Percentiles rank a stretch among this genome's conserved stretches.
These are phyloP conservation scores for Hyles vespertilio DNA, from an alignment of 1,140 invertebrate species.

Conservation along the genomic window DNA sequence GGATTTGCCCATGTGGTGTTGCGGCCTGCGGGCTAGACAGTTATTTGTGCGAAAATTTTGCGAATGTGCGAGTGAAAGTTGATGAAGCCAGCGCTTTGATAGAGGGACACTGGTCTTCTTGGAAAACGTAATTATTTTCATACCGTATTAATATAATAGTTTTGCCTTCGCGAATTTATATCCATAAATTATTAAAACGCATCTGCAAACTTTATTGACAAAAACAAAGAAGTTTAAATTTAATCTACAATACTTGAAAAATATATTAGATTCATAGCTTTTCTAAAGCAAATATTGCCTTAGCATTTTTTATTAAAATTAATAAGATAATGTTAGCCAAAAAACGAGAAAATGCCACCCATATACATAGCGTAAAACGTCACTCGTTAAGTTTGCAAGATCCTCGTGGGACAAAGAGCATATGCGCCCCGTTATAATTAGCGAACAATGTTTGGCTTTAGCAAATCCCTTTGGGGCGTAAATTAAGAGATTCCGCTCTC, in stretches of 20 bases:
- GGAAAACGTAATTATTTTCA: too few species aligned
- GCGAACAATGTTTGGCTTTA: slow-evolving; percentile 74
- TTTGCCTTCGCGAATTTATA: too few species aligned
- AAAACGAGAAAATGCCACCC: background rate
- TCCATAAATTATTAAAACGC: too few species aligned
- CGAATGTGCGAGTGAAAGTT: background rate
- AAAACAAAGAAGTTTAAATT: too few species aligned
- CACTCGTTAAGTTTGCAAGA: slow-evolving; percentile 56
- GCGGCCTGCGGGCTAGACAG: slow-evolving; percentile 24
- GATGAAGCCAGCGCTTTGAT: background rate
- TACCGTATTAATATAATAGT: too few species aligned
- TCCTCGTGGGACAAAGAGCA: slow-evolving; percentile 62
- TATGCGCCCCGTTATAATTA: slow-evolving; percentile 73
- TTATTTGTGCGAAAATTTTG: slow-evolving; percentile 3
- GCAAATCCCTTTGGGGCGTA: slow-evolving; percentile 72
- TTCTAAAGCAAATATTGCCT: too few species aligned
- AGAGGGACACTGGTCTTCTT: too few species aligned
- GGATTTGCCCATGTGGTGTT: slow-evolving; percentile 41
- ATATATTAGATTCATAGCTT: too few species aligned
- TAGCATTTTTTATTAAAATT: too few species aligned
- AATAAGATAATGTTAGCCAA: too few species aligned
- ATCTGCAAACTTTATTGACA: too few species aligned
- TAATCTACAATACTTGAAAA: too few species aligned
- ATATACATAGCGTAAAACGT: slow-evolving; percentile 33
- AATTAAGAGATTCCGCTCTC: slow-evolving; percentile 68